phyloP scores from a whole-genome alignment of 2,888 invertebrate species.

The Brachycybe producta region DNA sequence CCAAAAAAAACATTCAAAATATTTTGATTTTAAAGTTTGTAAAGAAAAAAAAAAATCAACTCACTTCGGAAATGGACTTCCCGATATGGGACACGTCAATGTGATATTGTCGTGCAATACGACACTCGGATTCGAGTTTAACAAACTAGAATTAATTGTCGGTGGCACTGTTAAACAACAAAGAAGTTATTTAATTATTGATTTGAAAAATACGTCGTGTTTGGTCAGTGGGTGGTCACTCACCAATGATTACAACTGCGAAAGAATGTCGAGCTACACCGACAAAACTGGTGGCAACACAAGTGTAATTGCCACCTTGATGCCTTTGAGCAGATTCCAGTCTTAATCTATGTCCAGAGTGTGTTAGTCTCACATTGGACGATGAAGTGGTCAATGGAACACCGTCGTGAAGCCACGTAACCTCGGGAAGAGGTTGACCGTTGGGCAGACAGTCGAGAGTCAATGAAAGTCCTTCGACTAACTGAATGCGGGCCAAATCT shows the following conservation, averaged over 20 bases:
- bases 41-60: too few relatives aligned
- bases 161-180: conserved; percentile 3
- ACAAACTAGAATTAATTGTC: not conserved
- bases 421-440: not conserved
- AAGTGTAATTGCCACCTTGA: conserved; percentile 36
- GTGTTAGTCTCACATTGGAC: too few relatives aligned
- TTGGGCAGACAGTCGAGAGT: conserved; percentile 2
- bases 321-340: not conserved
- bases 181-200: not conserved
- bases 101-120: not conserved
- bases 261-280: conserved; percentile 24
- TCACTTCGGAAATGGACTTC: conserved; percentile 10
- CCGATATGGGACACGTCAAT: conserved; percentile 2
- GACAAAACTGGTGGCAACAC: conserved; percentile 37
- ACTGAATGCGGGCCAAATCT: not conserved
- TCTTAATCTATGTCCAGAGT: not conserved
- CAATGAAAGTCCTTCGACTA: not conserved
- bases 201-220: not conserved
- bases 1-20: too few relatives aligned
- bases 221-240: not conserved
- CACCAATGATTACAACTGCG: not conserved
- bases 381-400: too few relatives aligned
- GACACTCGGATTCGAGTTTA: not conserved
- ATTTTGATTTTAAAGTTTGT: too few relatives aligned
- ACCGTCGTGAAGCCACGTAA: not conserved